Evolutionary conservation across 2,113 vertebrate genomes (phyloP), one percentile per base, ranked within the genome.

Genomic region (Apaloderma vittatum): DNA sequence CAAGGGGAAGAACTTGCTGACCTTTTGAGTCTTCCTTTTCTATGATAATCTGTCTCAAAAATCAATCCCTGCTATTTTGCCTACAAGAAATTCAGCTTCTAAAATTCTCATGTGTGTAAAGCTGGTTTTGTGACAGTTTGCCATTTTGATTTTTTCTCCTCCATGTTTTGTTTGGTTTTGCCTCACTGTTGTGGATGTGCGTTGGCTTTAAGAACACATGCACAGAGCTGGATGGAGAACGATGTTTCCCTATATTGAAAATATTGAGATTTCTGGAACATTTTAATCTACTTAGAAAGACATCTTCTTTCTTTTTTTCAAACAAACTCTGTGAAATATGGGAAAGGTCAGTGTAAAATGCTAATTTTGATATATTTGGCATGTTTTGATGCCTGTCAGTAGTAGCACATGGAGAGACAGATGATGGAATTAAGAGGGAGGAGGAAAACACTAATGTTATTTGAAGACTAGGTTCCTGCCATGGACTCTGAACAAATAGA

Each of bases 1-100:
- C 46, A 78, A 92, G 43, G 72, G 32, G 32, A 75, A 89, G 93
- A 96, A 94, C 76, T 94, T 94, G 83, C 95, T 97, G 96, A 97
- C 79, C 86, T 84, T 93, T 95, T 0, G 16, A 87, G 57, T 87
- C 65, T 89, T 95, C 68, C 20, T 91, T 74, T 86, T 94, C 84
- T 87, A 37, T 78, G 65, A 81, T 93, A 94, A 91, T 86, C 68
- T 77, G 17, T 91, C 63, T 93, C 72, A 88, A 80, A 95, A 94
- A 86, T 55, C 57, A 78, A 74, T 96, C 77, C 45, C 52, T 90
- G 66, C 45, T 83, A 57, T 90, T 96, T 96, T 93, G 59, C 78
- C 48, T 81, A 67, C 45, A 58, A 91, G 82, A 88, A 93, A 59
- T 52, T 37, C 46, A 90, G 14, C 79, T 74, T 94, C 65, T 75